These are phyloP conservation scores for Eupithecia pulchellata DNA, from an alignment of 2,888 invertebrate species.

Conservation along the genomic window DNA sequence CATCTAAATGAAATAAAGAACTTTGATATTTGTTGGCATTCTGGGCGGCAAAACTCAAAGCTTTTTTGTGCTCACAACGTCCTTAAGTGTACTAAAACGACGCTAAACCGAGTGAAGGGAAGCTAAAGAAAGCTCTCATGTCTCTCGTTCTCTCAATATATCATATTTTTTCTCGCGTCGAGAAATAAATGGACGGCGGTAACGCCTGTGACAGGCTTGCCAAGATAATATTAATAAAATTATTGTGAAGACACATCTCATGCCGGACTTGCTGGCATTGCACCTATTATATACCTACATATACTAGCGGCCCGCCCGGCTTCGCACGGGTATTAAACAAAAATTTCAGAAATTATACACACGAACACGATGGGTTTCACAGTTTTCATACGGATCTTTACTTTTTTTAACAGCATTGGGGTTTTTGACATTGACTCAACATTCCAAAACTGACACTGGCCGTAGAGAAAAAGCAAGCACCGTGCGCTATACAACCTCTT, in stretches of 20 bases:
- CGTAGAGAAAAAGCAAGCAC: no score
- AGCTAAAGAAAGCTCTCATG: constrained; percentile 76
- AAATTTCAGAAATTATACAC: no score
- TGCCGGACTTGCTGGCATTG: constrained; percentile 62
- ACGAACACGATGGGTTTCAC: no score
- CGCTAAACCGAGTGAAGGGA: constrained; percentile 71
- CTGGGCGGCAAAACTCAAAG: not conserved
- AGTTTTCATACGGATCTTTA: no score
- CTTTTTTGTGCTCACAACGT: constrained; percentile 27
- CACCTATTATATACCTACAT: constrained; percentile 22
- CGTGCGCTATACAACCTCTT: no score
- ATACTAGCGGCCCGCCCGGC: no score
- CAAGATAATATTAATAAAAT: constrained; percentile 85
- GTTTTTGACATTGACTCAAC: no score
- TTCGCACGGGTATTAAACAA: no score
- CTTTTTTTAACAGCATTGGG: no score
- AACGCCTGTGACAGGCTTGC: constrained; percentile 82
- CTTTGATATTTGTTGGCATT: no score
- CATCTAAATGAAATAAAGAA: no score
- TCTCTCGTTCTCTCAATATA: constrained; percentile 82
- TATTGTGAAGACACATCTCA: constrained; percentile 81
- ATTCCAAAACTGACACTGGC: no score
- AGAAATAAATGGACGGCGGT: constrained; percentile 80
- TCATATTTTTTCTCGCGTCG: constrained; percentile 80
- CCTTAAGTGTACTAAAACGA: constrained; percentile 59